These are phyloP conservation scores for Eulemur mongoz DNA, from an alignment of 2,797 vertebrate species.

Conservation along the genomic window DNA sequence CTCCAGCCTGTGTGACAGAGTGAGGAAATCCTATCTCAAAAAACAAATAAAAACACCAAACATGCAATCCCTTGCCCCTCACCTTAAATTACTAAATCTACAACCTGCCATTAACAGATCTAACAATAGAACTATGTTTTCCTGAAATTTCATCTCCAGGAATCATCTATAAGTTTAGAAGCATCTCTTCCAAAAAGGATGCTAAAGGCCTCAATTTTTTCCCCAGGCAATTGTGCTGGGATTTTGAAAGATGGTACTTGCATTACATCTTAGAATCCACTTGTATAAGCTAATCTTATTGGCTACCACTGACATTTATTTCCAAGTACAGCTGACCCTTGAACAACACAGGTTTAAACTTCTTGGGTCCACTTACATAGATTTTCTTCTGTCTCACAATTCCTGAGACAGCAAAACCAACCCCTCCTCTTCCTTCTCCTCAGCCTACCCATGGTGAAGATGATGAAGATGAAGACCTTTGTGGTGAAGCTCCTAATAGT, in stretches of 20 bases:
- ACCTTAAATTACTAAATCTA: background rate
- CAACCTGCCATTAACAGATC: background rate
- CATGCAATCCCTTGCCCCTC: background rate
- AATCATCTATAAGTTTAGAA: background rate
- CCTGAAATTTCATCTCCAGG: background rate
- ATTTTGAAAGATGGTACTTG: background rate
- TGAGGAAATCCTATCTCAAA: background rate
- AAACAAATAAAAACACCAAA: background rate
- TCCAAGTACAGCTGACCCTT: background rate
- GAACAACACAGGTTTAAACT: background rate
- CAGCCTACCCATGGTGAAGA: background rate
- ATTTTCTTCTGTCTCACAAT: background rate
- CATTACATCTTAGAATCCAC: background rate
- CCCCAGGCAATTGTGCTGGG: background rate
- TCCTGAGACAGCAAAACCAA: background rate
- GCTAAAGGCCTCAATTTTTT: background rate
- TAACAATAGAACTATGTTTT: background rate
- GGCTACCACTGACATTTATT: background rate
- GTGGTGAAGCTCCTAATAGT: background rate
- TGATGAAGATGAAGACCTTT: background rate
- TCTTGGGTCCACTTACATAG: background rate
- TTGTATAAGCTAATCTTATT: background rate
- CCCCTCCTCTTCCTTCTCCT: background rate
- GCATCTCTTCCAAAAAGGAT: background rate
- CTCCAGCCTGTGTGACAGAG: background rate